Percentiles rank a stretch among this genome's conserved stretches.
Conservation (phyloP, 2,113 vertebrate genomes). For the Halichoerus grypus region DNA sequence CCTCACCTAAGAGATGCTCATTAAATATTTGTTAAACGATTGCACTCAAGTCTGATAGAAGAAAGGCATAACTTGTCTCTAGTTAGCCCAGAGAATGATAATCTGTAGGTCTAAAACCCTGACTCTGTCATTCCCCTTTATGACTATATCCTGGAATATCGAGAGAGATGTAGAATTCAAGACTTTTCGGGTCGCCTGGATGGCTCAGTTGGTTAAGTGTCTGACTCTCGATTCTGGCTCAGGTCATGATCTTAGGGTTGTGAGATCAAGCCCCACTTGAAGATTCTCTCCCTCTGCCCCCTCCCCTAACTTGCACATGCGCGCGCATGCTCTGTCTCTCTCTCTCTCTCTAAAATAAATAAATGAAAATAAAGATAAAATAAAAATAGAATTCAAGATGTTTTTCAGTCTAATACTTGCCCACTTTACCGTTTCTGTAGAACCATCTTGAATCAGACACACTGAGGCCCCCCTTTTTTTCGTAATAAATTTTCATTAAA, state of each 20-base stretch:
- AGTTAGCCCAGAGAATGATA: background rate
- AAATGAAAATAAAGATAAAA: background rate
- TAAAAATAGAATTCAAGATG: background rate
- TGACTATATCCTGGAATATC: background rate
- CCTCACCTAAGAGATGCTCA: background rate
- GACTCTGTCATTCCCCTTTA: background rate
- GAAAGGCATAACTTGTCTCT: background rate
- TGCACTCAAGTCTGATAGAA: slow-evolving; percentile 1
- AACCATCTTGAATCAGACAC: slow-evolving; percentile 22
- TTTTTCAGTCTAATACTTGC: background rate
- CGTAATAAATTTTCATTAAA: slow-evolving; percentile 53
- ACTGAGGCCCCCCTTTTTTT: background rate
- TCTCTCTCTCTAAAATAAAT: background rate
- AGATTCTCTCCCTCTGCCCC: background rate
- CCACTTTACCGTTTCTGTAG: rapidly evolving
- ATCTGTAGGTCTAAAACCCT: background rate
- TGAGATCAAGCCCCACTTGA: background rate
- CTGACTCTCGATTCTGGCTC: background rate
- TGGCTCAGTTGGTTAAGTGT: background rate
- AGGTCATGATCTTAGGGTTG: background rate
- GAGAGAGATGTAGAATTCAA: slow-evolving; percentile 43
- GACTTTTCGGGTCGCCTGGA: slow-evolving; percentile 22
- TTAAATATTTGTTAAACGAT: slow-evolving; percentile 59
- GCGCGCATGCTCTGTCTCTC: too few relatives aligned
- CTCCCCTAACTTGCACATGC: background rate